Conservation (phyloP, 2,797 vertebrate genomes). For the Distichodus sexfasciatus region DNA sequence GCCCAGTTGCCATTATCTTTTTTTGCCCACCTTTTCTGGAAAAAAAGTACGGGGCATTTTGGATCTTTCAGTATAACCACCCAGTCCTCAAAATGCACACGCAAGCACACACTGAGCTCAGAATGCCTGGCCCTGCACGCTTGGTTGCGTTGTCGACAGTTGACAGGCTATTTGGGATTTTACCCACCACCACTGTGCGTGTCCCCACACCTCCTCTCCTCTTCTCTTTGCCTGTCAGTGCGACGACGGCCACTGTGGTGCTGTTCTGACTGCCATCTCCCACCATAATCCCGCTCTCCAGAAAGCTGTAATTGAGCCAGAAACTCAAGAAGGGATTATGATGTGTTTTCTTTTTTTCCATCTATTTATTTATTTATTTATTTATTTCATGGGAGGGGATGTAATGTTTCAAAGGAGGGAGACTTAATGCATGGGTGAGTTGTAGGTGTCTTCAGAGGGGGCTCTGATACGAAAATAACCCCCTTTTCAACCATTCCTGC, state of each 20-base stretch:
- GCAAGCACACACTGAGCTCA: background rate
- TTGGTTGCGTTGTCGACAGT: slow-evolving; percentile 27
- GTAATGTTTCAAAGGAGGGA: slow-evolving; percentile 54
- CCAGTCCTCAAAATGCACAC: background rate
- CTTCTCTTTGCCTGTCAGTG: slow-evolving; percentile 60
- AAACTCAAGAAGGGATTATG: slow-evolving; percentile 72
- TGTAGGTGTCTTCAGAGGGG: slow-evolving; percentile 17
- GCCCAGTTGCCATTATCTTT: slow-evolving; percentile 29
- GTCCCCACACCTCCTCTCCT: slow-evolving; percentile 50
- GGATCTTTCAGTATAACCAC: slow-evolving; percentile 33
- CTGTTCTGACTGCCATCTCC: slow-evolving; percentile 62
- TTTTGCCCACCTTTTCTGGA: slow-evolving; percentile 31
- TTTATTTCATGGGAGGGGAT: slow-evolving; percentile 60
- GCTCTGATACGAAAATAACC: background rate
- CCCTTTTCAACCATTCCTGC: background rate
- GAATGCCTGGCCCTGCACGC: slow-evolving; percentile 35
- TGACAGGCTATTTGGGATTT: slow-evolving; percentile 51
- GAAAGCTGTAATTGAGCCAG: slow-evolving; percentile 77
- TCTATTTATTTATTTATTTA: too few species aligned
- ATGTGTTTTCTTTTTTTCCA: too few species aligned
- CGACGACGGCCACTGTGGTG: slow-evolving; percentile 73
- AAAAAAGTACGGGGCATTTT: slow-evolving; percentile 43
- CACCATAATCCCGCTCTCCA: slow-evolving; percentile 73
- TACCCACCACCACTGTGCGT: slow-evolving; percentile 41
- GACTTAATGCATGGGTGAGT: slow-evolving; percentile 47